Conservation (phyloP, 2,888 invertebrate genomes). For the Conistra vaccinii region DNA sequence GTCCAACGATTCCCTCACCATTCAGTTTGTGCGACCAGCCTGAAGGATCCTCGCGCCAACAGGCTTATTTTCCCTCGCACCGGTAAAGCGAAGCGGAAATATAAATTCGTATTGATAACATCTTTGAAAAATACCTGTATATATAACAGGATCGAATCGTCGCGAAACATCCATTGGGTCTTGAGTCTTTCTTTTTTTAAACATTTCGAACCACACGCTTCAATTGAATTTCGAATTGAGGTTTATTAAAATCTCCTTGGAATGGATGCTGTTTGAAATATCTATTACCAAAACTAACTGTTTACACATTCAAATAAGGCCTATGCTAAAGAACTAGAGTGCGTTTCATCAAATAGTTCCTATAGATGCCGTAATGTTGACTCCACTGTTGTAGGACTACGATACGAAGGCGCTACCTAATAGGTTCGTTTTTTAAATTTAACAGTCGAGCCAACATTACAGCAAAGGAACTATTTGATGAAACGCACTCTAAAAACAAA, state of each 20-base stretch:
- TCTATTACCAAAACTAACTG: neutral
- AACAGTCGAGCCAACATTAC: too few species aligned
- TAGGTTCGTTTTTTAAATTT: too few species aligned
- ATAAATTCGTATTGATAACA: constrained; percentile 67
- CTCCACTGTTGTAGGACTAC: too few species aligned
- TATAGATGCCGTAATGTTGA: too few species aligned
- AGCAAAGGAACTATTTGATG: too few species aligned
- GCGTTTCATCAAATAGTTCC: too few species aligned
- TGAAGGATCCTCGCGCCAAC: constrained; percentile 54
- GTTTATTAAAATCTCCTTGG: neutral
- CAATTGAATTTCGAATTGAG: constrained; percentile 37
- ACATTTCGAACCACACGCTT: constrained; percentile 43
- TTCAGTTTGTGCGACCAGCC: constrained; percentile 82
- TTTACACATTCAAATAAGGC: neutral
- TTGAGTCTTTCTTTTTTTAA: constrained; percentile 29
- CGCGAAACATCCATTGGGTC: constrained; percentile 34
- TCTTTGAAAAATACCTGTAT: constrained; percentile 62
- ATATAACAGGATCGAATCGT: constrained; percentile 56
- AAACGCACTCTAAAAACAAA: too few species aligned
- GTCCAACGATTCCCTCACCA: constrained; percentile 53
- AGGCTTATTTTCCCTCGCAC: constrained; percentile 67
- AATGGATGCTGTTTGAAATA: neutral
- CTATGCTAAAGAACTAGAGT: neutral
- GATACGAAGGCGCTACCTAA: too few species aligned
- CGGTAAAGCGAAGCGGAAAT: constrained; percentile 66